A percentile compares a stretch with the other conserved stretches of the same genome.
Evolutionary conservation across 2,888 invertebrate genomes (phyloP).

Genomic region (Sericinus montela): DNA sequence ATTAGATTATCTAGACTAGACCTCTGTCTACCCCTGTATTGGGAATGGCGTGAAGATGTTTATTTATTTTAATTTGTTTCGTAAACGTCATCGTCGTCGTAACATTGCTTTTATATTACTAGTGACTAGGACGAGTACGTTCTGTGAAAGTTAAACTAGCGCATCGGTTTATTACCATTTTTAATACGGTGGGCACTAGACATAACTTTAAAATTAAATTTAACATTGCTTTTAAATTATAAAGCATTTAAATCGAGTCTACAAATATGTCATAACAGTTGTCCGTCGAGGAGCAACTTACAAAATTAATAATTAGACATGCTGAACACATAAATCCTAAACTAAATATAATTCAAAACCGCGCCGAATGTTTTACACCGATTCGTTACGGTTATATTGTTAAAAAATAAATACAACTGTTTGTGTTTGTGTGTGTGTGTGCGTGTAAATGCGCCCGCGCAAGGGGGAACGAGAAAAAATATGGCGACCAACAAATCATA

Average conservation of each 20-base stretch:
- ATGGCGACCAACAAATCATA: conserved; percentile 76
- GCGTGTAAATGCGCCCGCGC: conserved; percentile 40
- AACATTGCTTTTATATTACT: too few species aligned
- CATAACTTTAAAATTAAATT: not conserved
- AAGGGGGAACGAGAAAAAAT: conserved; percentile 45
- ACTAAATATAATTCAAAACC: conserved; percentile 30
- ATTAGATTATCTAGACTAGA: too few species aligned
- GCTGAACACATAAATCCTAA: conserved; percentile 28
- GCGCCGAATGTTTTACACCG: conserved; percentile 31
- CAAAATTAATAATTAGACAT: conserved; percentile 40
- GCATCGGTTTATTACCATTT: too few species aligned
- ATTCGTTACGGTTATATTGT: conserved; percentile 54
- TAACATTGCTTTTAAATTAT: not conserved
- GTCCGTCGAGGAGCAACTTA: conserved; percentile 31
- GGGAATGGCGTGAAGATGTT: too few species aligned
- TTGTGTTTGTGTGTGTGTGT: conserved; percentile 32
- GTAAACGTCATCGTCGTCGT: too few species aligned
- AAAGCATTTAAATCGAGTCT: conserved; percentile 34
- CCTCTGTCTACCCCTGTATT: too few species aligned
- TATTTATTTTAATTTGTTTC: too few species aligned
- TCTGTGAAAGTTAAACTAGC: too few species aligned
- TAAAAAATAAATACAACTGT: conserved; percentile 30
- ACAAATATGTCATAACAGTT: conserved; percentile 56
- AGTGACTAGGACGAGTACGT: too few species aligned
- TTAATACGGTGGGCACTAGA: too few species aligned